Percentiles rank a stretch among this genome's conserved stretches.
Evolutionary conservation across 2,888 invertebrate genomes (phyloP).

Genomic region (Chrysina gloriosa): DNA sequence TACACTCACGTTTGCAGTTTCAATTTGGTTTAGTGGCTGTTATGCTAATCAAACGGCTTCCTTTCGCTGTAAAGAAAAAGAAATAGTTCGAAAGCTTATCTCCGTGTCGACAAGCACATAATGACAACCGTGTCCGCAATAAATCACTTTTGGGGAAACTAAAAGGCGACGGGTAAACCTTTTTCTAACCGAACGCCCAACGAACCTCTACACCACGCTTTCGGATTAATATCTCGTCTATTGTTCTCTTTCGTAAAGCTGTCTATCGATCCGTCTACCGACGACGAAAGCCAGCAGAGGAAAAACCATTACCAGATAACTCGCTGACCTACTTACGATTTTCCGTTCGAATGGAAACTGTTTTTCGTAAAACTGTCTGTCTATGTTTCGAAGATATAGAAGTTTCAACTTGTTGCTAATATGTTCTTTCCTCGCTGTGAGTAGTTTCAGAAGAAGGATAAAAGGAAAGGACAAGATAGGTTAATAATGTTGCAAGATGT

Average conservation of each 20-base stretch:
- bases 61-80: neutral
- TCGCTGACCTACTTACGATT: constrained; percentile 21
- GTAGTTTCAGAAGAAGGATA: no score
- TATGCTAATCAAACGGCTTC: no score
- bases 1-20: no score
- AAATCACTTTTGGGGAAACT: neutral
- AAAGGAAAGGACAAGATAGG: no score
- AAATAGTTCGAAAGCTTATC: neutral
- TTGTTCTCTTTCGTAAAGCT: neutral
- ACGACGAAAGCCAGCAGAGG: neutral
- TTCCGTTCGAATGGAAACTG: neutral
- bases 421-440: neutral
- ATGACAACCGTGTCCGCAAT: neutral
- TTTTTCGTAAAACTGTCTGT: neutral
- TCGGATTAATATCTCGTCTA: constrained; percentile 5
- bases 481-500: no score
- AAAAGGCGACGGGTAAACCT: neutral
- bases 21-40: no score
- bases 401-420: constrained; percentile 28
- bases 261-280: constrained; percentile 21
- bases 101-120: neutral
- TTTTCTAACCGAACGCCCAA: neutral
- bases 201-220: neutral
- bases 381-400: constrained; percentile 2
- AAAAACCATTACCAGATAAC: constrained; percentile 1